phyloP scores from a whole-genome alignment of 2,113 vertebrate species.

The Chaenogobius annularis region DNA sequence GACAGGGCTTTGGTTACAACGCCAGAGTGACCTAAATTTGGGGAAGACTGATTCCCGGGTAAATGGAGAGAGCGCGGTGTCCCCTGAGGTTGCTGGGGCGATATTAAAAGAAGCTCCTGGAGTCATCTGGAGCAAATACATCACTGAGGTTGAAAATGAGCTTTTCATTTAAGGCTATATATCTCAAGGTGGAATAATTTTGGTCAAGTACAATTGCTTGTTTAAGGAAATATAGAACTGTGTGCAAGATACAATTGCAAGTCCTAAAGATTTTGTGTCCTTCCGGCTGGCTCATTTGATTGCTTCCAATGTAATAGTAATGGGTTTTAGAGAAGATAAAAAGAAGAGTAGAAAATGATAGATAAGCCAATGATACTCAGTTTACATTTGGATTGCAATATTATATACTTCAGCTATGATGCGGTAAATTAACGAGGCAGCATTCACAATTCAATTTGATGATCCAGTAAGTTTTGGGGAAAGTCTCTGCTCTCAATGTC shows the following conservation, averaged over 20 bases:
- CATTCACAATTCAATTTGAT: too few species aligned
- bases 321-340: too few species aligned
- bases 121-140: slow-evolving; percentile 44
- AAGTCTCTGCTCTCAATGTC: too few species aligned
- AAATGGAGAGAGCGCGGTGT: slow-evolving; percentile 47
- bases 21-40: slow-evolving; percentile 70
- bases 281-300: neutral
- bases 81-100: slow-evolving; percentile 32
- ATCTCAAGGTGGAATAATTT: neutral
- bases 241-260: neutral
- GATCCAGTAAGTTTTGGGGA: too few species aligned
- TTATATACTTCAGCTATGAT: too few species aligned
- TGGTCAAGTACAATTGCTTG: neutral
- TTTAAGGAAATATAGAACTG: slow-evolving; percentile 10
- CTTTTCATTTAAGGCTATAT: slow-evolving; percentile 19
- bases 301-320: neutral
- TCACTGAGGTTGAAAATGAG: slow-evolving; percentile 17
- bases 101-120: slow-evolving; percentile 25
- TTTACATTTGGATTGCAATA: too few species aligned
- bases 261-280: neutral
- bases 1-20: slow-evolving; percentile 57
- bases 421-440: too few species aligned
- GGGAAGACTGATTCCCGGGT: slow-evolving; percentile 55
- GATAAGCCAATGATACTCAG: too few species aligned
- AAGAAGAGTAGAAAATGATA: neutral